Evolutionary conservation across 2,888 invertebrate genomes (phyloP).

Genomic region (Eristalis intricaria): DNA sequence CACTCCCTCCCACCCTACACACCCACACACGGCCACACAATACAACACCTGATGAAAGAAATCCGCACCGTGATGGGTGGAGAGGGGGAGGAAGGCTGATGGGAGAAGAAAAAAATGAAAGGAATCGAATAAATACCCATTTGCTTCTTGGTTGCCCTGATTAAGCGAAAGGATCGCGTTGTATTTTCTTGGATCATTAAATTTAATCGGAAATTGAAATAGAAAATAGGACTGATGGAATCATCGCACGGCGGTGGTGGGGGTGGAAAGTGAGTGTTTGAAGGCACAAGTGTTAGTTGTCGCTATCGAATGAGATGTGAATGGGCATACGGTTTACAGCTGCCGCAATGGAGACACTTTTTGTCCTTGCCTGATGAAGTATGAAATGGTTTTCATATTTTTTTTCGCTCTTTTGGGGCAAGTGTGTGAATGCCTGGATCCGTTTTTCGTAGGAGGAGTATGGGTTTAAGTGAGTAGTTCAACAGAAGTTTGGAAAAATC

Average conservation of each 20-base stretch:
- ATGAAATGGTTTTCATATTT: slow-evolving; percentile 47
- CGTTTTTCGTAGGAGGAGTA: no score
- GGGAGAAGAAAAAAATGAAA: neutral
- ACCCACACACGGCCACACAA: neutral
- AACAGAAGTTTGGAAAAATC: no score
- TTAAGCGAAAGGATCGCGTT: slow-evolving; percentile 59
- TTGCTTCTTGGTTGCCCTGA: slow-evolving; percentile 43
- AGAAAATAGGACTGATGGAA: slow-evolving; percentile 32
- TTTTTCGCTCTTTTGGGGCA: neutral
- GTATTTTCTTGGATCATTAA: slow-evolving; percentile 62
- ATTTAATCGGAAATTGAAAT: slow-evolving; percentile 67
- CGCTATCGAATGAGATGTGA: slow-evolving; percentile 48
- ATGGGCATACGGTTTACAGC: slow-evolving; percentile 20
- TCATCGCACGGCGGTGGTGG: neutral
- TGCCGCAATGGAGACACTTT: slow-evolving; percentile 14
- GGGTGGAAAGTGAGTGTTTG: neutral
- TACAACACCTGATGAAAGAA: slow-evolving; percentile 49
- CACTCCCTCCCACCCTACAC: neutral
- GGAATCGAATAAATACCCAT: slow-evolving; percentile 56
- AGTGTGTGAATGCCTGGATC: no score
- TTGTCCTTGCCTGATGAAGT: slow-evolving; percentile 28
- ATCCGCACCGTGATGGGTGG: neutral
- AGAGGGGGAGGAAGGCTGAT: neutral
- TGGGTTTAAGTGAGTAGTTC: no score
- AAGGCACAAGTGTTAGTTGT: slow-evolving; percentile 47